A percentile compares a stretch with the other conserved stretches of the same genome.
Evolutionary conservation across 2,888 invertebrate genomes (phyloP).

Genomic region (Lochmaea capreae): DNA sequence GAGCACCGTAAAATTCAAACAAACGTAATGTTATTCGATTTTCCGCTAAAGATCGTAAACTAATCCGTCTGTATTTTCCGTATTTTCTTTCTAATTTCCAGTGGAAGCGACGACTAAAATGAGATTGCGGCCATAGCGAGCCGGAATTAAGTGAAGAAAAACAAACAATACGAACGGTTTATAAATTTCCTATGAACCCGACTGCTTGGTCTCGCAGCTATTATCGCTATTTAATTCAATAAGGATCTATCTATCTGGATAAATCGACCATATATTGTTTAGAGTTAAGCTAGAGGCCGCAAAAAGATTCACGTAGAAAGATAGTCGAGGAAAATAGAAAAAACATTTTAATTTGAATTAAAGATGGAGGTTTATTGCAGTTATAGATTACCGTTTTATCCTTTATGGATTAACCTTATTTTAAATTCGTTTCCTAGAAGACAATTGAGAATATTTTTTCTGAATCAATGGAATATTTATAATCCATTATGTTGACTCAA

Average conservation of each 20-base stretch:
- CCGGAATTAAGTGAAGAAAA: slow-evolving; percentile 46
- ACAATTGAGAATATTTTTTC: too few species aligned
- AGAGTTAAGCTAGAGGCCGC: slow-evolving; percentile 54
- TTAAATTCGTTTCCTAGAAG: too few species aligned
- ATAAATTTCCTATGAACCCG: slow-evolving; percentile 54
- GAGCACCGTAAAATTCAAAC: slow-evolving; percentile 3
- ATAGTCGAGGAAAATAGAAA: slow-evolving; percentile 7
- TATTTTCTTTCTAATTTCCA: slow-evolving; percentile 32
- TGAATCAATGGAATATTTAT: too few species aligned
- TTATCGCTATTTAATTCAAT: slow-evolving; percentile 65
- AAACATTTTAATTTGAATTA: background rate
- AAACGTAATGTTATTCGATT: slow-evolving; percentile 22
- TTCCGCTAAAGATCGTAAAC: slow-evolving; percentile 30
- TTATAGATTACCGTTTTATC: too few species aligned
- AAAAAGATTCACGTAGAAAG: slow-evolving; percentile 42
- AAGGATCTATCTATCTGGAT: slow-evolving; percentile 62
- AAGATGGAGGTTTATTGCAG: background rate
- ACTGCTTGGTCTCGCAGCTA: slow-evolving; percentile 52
- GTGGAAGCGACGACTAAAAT: slow-evolving; percentile 28
- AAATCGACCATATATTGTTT: slow-evolving; percentile 64
- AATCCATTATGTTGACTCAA: too few species aligned
- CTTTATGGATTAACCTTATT: too few species aligned
- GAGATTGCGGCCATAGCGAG: slow-evolving; percentile 28
- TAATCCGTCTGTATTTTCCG: slow-evolving; percentile 21
- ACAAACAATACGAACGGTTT: slow-evolving; percentile 50